Conservation (phyloP, 1,140 invertebrate species). For the Neelides sp. region DNA sequence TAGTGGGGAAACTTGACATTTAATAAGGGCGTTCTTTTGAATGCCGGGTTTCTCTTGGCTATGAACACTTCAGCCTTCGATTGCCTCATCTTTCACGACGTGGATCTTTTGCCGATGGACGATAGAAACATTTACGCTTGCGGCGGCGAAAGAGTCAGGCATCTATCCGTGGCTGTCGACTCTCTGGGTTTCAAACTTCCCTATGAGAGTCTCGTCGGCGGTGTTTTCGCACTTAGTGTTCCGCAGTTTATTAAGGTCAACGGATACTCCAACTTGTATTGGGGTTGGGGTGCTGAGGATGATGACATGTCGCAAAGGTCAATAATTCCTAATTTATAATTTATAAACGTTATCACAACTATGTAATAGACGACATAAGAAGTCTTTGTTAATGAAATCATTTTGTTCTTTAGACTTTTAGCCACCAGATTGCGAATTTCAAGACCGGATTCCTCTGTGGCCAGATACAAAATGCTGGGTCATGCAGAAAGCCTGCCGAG, state of each 20-base stretch:
- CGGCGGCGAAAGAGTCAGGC: slow-evolving; percentile 42
- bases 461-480: slow-evolving; percentile 42
- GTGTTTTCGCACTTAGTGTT: slow-evolving; percentile 45
- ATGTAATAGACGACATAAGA: not conserved
- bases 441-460: slow-evolving; percentile 14
- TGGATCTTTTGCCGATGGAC: slow-evolving; percentile 53
- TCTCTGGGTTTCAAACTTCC: slow-evolving; percentile 50
- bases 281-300: slow-evolving; percentile 55
- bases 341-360: slow-evolving; percentile 2
- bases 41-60: slow-evolving; percentile 48
- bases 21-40: slow-evolving; percentile 55
- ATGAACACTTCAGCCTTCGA: slow-evolving; percentile 35
- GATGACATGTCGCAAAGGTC: slow-evolving; percentile 51
- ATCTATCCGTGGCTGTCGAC: slow-evolving; percentile 51
- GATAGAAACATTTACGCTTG: slow-evolving; percentile 52
- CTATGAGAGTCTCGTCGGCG: slow-evolving; percentile 49
- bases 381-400: not conserved
- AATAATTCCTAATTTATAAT: slow-evolving; percentile 27
- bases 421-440: slow-evolving; percentile 12
- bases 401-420: slow-evolving; percentile 10
- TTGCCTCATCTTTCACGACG: slow-evolving; percentile 49
- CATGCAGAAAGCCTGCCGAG: slow-evolving; percentile 39
- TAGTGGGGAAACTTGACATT: slow-evolving; percentile 42
- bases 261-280: slow-evolving; percentile 56
- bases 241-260: slow-evolving; percentile 49